Percentiles rank a stretch among this genome's conserved stretches.
Conservation (phyloP, 2,888 invertebrate species). For the Campoplex nolae region DNA sequence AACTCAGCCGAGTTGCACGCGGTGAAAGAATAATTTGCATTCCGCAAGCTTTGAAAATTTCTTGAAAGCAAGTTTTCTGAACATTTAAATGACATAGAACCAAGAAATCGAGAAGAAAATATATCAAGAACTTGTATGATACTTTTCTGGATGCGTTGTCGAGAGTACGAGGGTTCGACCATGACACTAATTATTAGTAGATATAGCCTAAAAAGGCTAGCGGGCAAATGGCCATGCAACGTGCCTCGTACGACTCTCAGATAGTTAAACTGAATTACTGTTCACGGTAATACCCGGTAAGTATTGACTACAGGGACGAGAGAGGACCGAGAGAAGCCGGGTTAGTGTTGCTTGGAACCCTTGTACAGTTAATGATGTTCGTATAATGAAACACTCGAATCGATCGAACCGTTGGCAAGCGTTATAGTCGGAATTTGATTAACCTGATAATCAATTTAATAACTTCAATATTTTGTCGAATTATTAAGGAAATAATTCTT, state of each 20-base stretch:
- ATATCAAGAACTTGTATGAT: not conserved
- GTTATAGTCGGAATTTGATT: slow-evolving; percentile 4
- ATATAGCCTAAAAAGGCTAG: slow-evolving; percentile 1
- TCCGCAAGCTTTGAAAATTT: too few relatives aligned
- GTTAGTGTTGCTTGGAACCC: slow-evolving; percentile 9
- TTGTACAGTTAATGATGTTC: slow-evolving; percentile 28
- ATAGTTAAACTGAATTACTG: slow-evolving; percentile 31
- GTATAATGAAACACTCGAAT: slow-evolving; percentile 9
- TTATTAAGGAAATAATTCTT: not conserved
- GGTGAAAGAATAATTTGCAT: too few relatives aligned
- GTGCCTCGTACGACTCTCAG: slow-evolving; percentile 22
- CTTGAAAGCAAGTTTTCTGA: too few relatives aligned
- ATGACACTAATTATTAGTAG: slow-evolving; percentile 6
- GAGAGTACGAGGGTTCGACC: not conserved
- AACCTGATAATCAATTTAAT: slow-evolving; percentile 19
- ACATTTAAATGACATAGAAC: too few relatives aligned
- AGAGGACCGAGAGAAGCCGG: not conserved
- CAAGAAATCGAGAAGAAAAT: not conserved
- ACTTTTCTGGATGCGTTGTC: not conserved
- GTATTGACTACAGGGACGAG: slow-evolving; percentile 11
- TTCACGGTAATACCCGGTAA: slow-evolving; percentile 21
- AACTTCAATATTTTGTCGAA: not conserved
- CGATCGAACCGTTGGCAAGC: slow-evolving; percentile 11
- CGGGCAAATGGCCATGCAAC: slow-evolving; percentile 5
- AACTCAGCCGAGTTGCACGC: not conserved